Base-by-base conservation (phyloP, 1,140 invertebrate genomes). In the Proales similis region DNA sequence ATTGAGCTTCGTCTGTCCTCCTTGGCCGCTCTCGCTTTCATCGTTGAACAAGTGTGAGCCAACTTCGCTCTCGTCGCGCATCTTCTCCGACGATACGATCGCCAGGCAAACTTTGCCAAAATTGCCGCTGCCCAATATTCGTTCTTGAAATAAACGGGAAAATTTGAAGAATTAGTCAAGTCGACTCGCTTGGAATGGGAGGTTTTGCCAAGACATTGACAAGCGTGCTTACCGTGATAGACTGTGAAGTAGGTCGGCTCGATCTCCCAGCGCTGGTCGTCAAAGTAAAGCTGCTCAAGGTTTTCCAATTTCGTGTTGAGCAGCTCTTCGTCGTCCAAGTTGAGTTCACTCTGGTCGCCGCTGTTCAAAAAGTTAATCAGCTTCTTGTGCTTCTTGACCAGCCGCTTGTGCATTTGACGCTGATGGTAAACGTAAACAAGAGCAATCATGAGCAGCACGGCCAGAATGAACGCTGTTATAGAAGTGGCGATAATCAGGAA, bases 261-360 rank as follows among this genome's bases (percentile, higher is more conserved):
- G 20, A 57, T 57, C 45, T 57, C 51, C n/a, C 22, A 57, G 27
- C 45, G 39, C 45, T 57, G 39, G 24, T 57, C 51, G 45, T 57
- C 36, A 57, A 57, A 57, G 39, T 57, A 42, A 20, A 57, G 26
- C 27, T 57, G 33, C 29, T 42, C 51, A 1, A 57, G 7, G 4
- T 9, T 20, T 17, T 42, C 20, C n/a, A n/a, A n/a, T 57, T 30
- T 57, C 20, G 48, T 36, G 20, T 36, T 36, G 9, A 36, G 14
- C 9, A 14, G 14, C 14, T 36, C 29, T 26, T 29, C 27, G 22
- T 42, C 27, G 14, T 53, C 36, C n/a, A 36, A 36, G 9, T 57
- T 42, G 22, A 42, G 20, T 6, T 17, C 29, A 5, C 17, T 22
- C 17, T 42, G 30, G 30, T 57, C 30, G 32, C 51, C 51, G 30